Evolutionary conservation across 2,797 vertebrate species (phyloP).

Genomic region (Takifugu rubripes): DNA sequence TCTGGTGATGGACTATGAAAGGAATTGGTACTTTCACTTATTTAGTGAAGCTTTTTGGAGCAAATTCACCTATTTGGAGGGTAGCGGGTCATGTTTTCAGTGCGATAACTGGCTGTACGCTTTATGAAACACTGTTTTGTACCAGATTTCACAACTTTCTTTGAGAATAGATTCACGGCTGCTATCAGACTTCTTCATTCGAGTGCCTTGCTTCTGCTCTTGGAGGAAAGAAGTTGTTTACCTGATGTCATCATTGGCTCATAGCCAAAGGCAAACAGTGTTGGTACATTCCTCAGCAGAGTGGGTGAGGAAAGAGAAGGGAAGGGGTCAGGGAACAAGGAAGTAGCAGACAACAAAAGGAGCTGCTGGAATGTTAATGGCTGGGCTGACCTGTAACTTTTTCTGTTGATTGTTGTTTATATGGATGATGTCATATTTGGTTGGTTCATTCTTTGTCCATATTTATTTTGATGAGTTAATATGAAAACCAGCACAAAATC

Average conservation of each 20-base stretch:
- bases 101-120: constrained; percentile 12
- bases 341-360: constrained; percentile 35
- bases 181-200: not conserved
- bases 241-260: constrained; percentile 41
- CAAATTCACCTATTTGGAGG: constrained; percentile 23
- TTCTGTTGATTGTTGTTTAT: not conserved
- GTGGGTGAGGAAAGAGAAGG: not conserved
- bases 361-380: constrained; percentile 64
- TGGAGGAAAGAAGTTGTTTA: not conserved
- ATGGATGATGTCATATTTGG: not conserved
- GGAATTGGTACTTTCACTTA: constrained; percentile 10
- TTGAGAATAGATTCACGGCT: constrained; percentile 7
- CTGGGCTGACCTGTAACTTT: constrained; percentile 33
- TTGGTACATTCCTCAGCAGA: constrained; percentile 50
- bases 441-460: constrained; percentile 3
- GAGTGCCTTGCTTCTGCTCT: constrained; percentile 3
- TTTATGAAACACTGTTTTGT: constrained; percentile 18
- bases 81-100: constrained; percentile 14
- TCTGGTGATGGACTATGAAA: not conserved
- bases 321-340: constrained; percentile 24
- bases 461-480: not conserved
- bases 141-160: constrained; percentile 15
- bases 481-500: too few species aligned
- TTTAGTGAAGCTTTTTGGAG: constrained; percentile 1
- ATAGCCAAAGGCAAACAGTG: constrained; percentile 43